phyloP scores from a whole-genome alignment of 2,797 vertebrate species.

The Propithecus perrieri region DNA sequence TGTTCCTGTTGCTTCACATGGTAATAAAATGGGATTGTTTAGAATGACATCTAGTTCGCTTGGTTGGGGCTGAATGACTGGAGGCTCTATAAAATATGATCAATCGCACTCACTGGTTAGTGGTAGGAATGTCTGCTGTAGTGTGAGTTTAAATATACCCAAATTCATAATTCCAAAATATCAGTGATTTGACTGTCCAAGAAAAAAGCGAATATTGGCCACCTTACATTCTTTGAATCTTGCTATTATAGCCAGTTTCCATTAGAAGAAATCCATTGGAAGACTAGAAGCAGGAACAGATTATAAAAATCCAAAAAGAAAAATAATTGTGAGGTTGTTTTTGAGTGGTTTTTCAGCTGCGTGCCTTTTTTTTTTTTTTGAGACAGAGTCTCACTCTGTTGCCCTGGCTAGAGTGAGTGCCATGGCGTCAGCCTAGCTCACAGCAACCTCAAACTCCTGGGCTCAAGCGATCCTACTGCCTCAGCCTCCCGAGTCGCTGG shows the following conservation, averaged over 20 bases:
- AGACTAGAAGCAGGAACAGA: neutral
- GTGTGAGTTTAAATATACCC: neutral
- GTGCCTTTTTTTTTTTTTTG: neutral
- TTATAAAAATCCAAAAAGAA: neutral
- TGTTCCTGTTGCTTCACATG: slow-evolving; percentile 91
- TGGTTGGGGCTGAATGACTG: slow-evolving; percentile 91
- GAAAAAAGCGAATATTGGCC: neutral
- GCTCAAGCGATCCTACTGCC: too few species aligned
- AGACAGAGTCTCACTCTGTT: too few species aligned
- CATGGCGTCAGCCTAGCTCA: too few species aligned
- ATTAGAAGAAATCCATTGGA: neutral
- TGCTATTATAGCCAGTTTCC: neutral
- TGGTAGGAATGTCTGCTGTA: neutral
- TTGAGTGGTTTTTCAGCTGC: neutral
- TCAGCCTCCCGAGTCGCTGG: too few species aligned
- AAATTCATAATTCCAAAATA: neutral
- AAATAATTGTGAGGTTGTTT: neutral
- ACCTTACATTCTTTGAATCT: neutral
- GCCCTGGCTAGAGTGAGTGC: too few species aligned
- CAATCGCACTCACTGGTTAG: neutral
- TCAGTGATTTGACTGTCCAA: neutral
- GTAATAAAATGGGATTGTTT: slow-evolving; percentile 91
- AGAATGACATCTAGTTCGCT: slow-evolving; percentile 91
- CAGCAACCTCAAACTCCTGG: too few species aligned
- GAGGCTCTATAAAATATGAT: slow-evolving; percentile 87